phyloP scores from a whole-genome alignment of 2,888 invertebrate genomes.

The Melieria picta region DNA sequence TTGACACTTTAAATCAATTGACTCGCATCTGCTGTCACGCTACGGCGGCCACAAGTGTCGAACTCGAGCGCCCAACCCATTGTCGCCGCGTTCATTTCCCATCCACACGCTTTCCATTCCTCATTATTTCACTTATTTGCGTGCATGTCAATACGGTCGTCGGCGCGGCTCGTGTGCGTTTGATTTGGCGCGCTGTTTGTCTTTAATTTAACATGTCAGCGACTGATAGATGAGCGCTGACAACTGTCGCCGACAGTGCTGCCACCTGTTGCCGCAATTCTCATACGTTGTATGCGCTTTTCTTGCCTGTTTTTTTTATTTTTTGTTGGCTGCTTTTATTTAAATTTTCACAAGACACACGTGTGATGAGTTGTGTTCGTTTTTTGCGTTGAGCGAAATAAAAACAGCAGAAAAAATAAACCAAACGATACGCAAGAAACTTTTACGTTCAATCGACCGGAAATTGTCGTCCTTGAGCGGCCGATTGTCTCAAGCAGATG shows the following conservation, averaged over 20 bases:
- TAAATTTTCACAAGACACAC: not conserved
- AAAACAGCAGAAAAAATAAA: not conserved
- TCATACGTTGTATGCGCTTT: not conserved
- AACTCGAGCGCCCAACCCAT: not conserved
- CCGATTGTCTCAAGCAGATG: no score
- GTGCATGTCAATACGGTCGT: not conserved
- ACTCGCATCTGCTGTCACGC: not conserved
- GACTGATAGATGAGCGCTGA: not conserved
- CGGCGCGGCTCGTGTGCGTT: not conserved
- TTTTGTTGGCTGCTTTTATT: not conserved
- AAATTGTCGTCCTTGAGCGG: no score
- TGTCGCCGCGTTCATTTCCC: not conserved
- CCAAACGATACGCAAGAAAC: not conserved
- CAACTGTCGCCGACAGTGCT: not conserved
- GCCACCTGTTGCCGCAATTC: not conserved
- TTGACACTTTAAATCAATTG: constrained; percentile 16
- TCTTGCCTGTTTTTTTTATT: not conserved
- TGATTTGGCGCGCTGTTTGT: not conserved
- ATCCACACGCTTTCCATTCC: not conserved
- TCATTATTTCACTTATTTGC: not conserved
- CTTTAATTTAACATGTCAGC: constrained; percentile 12
- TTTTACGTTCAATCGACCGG: no score
- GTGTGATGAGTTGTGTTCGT: not conserved
- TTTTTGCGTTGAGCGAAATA: not conserved
- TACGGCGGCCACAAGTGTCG: not conserved